phyloP scores from a whole-genome alignment of 2,888 invertebrate species.

The Eupithecia subfuscata region DNA sequence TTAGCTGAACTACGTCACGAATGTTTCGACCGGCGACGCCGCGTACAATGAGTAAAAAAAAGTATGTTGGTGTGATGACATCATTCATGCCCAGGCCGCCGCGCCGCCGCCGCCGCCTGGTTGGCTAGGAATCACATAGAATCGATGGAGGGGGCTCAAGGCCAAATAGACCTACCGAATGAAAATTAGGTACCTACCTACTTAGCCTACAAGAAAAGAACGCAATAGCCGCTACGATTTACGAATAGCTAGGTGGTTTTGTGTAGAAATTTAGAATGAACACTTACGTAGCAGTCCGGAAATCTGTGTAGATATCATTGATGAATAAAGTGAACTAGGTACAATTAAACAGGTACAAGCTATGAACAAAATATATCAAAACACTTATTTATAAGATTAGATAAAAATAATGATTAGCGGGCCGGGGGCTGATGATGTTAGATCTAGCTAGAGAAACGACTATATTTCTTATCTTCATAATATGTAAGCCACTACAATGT shows the following conservation, averaged over 20 bases:
- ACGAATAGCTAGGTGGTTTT: neutral
- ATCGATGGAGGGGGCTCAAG: conserved; percentile 16
- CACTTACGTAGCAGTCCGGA: conserved; percentile 29
- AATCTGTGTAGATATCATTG: conserved; percentile 32
- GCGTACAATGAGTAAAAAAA: conserved; percentile 12
- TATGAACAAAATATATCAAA: conserved; percentile 13
- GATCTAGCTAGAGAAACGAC: neutral
- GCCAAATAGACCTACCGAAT: neutral
- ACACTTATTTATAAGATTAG: conserved; percentile 4
- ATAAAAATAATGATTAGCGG: conserved; percentile 19
- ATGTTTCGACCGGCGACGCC: conserved; percentile 8
- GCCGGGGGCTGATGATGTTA: neutral
- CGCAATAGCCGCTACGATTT: neutral
- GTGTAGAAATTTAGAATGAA: neutral
- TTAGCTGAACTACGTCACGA: neutral
- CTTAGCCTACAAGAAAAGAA: conserved; percentile 4
- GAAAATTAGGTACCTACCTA: neutral
- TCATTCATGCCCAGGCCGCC: conserved; percentile 25
- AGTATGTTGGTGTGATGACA: conserved; percentile 34
- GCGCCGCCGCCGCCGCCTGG: neutral
- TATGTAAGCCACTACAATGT: neutral
- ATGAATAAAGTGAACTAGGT: conserved; percentile 11
- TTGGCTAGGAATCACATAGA: conserved; percentile 18
- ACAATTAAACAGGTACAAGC: neutral
- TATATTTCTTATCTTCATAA: conserved; percentile 8